These are phyloP conservation scores for Lophura nycthemera DNA, from an alignment of 2,113 vertebrate species.

Conservation along the genomic window DNA sequence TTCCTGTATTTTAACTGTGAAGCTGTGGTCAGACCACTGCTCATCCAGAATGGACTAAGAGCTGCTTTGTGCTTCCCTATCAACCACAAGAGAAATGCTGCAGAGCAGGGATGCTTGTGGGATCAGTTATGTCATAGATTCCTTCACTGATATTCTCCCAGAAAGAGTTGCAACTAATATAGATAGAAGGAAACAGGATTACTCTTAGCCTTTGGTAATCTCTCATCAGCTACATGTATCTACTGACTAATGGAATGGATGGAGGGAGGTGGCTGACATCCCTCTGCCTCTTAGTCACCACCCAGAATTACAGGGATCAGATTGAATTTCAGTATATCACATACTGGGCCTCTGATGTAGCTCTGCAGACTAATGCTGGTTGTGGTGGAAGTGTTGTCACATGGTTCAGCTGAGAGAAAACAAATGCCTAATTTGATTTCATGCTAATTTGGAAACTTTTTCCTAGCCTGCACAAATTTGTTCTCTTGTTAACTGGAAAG, in stretches of 20 bases:
- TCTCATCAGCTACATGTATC: neutral
- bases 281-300: neutral
- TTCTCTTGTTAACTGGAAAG: neutral
- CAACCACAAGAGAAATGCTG: neutral
- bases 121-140: neutral
- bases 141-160: accelerated
- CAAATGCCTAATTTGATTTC: neutral
- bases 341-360: neutral
- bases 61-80: neutral
- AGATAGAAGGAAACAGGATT: neutral
- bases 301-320: neutral
- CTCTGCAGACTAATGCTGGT: neutral
- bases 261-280: neutral
- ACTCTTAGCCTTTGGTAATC: neutral
- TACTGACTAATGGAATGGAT: neutral
- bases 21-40: neutral
- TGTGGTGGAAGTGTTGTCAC: neutral
- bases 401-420: neutral
- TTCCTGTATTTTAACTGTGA: neutral
- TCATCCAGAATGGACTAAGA: neutral
- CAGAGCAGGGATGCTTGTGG: neutral
- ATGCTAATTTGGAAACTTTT: neutral
- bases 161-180: neutral
- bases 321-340: neutral
- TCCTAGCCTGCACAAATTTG: neutral